Base-by-base conservation (phyloP, 2,888 invertebrate genomes). In the Papilio elwesi region DNA sequence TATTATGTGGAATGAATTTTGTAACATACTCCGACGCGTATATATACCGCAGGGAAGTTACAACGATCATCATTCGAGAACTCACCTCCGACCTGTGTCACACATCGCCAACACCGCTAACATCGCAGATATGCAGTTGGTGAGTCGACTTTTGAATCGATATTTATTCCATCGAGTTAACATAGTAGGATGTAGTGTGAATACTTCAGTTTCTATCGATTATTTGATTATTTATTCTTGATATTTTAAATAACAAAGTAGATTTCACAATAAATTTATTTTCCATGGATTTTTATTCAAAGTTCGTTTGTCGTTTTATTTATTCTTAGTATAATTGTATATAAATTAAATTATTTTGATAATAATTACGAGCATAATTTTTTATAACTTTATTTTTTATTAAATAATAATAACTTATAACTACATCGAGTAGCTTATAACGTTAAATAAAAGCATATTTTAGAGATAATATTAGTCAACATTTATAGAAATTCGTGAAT, bases 1-100 rank as follows among this genome's bases (percentile, higher is more conserved):
- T 85, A 87, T 85, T 80, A 86, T 85, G 88, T 89, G 86, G 87
- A 85, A 87, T 87, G 83, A 84, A 84, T 91, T 91, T 91, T 89
- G 91, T 87, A 91, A 92, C 82, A 76, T 77, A 73, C 79, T 76
- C 77, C 78, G 74, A 74, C 75, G 77, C 79, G 81, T 85, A 86
- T 91, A 92, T 89, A 92, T 87, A 90, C 76, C 76, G 79, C 81
- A 83, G 80, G 81, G 78, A 76, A 76, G 75, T 77, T 78, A 43
- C 70, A 73, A 79, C 80, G 77, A 80, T 66, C 76, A 85, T 87
- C 92, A 93, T 86, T 91, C 87, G 86, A 83, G 82, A 78, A 76
- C 82, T 90, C 84, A 89, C 87, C 91, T 91, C 83, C 91, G 89
- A 88, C 89, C 88, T 80, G 78, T 78, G 77, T 74, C 78, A 82